Evolutionary conservation across 1,140 invertebrate genomes (phyloP).

Genomic region (Drosophila rufa): DNA sequence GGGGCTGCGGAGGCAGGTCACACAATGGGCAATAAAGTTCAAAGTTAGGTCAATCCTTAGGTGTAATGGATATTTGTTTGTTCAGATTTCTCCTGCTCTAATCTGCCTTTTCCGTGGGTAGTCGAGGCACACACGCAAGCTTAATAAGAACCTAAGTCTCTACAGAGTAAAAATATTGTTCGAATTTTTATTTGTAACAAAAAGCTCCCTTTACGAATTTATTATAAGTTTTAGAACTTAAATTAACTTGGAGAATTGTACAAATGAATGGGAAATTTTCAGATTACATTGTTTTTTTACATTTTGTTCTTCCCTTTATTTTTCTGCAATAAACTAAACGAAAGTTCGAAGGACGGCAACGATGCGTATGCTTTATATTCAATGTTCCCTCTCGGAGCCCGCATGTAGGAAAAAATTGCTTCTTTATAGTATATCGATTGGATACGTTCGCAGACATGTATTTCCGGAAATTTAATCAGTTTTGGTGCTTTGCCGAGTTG

Average conservation of each 20-base stretch:
- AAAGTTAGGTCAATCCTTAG: constrained; percentile 55
- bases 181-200: neutral
- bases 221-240: neutral
- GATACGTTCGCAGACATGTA: constrained; percentile 43
- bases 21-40: constrained; percentile 54
- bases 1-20: neutral
- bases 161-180: neutral
- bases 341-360: constrained; percentile 10
- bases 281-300: neutral
- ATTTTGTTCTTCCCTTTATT: neutral
- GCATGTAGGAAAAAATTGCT: constrained; percentile 36
- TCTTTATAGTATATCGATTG: constrained; percentile 66
- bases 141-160: neutral
- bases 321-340: constrained; percentile 30
- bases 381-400: constrained; percentile 10
- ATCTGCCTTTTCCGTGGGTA: constrained; percentile 4
- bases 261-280: neutral
- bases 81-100: constrained; percentile 17
- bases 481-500: constrained; percentile 56
- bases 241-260: neutral
- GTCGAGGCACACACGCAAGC: neutral
- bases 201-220: neutral
- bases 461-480: constrained; percentile 73
- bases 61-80: constrained; percentile 43
- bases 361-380: constrained; percentile 48